Evolutionary conservation across 2,113 vertebrate species (phyloP), one percentile per base, ranked within the genome.

Genomic region (Uria aalge): DNA sequence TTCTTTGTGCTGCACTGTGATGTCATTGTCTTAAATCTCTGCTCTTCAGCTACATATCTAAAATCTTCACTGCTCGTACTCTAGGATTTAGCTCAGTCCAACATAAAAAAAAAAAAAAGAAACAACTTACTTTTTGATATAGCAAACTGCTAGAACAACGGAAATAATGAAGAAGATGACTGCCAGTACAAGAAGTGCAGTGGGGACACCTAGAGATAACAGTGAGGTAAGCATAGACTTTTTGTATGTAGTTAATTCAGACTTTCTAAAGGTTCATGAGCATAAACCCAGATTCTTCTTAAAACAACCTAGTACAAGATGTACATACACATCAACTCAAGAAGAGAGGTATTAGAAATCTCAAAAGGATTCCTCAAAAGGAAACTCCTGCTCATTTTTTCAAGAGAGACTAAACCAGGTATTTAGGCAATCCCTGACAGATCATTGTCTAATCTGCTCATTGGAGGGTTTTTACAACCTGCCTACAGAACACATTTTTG

Each of bases 111-210:
- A 23, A 43, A 45, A 40, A 36, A 60, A 72, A 36, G 5, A 47
- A 38, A 7, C n/a, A n/a, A 64, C 99, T 98, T 90, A 99, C 99
- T 96, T 96, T 98, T 98, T 99, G 69, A 99, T 32, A 66, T 98
- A 99, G 89, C 97, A 99, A 76, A 99, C 29, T 27, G 97, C 98
- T 40, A 98, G 97, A 52, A 97, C 90, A 76, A 98, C 96, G 21
- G 98, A 93, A 22, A 98, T 96, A 36, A 98, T 71, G 57, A 99
- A 98, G 73, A 98, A 98, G 88, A 98, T 91, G 66, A 98, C 85
- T 3, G 98, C 98, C 22, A 98, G 95, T 60, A 99, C 98, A 41
- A 99, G 96, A 74, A 99, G 96, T n/a, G 95, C 87, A 2, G 96
- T 99, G 41, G 98, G 98, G 88, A 98, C 88, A 66, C 96, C 98